phyloP scores from a whole-genome alignment of 2,888 invertebrate genomes.

The Stenolophus ochropezus region DNA sequence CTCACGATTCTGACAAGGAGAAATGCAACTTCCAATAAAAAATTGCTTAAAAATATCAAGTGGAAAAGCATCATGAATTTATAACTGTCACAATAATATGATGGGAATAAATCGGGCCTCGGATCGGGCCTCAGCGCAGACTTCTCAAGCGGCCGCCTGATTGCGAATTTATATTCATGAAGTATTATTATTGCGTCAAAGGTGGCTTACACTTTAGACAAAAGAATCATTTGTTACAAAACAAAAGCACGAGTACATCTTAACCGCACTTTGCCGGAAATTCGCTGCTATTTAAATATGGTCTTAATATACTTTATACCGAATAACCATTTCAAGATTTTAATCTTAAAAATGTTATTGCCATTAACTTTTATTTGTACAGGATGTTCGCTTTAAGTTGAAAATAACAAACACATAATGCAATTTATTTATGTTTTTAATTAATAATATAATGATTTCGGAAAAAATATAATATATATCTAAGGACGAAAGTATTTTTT shows the following conservation, averaged over 20 bases:
- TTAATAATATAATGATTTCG: too few relatives aligned
- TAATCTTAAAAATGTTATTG: too few relatives aligned
- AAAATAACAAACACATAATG: too few relatives aligned
- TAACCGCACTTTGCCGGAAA: background rate
- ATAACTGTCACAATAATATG: constrained; percentile 51
- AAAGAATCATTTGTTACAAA: constrained; percentile 25
- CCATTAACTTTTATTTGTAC: too few relatives aligned
- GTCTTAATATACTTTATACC: too few relatives aligned
- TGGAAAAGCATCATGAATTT: constrained; percentile 40
- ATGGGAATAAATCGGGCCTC: constrained; percentile 42
- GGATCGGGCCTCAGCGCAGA: too few relatives aligned
- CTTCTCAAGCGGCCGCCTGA: background rate
- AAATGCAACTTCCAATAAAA: constrained; percentile 47
- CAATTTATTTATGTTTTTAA: too few relatives aligned
- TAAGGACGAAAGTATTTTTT: too few relatives aligned
- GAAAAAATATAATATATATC: too few relatives aligned
- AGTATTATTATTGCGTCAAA: constrained; percentile 34
- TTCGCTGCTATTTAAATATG: background rate
- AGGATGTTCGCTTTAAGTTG: too few relatives aligned
- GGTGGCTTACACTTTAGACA: constrained; percentile 20
- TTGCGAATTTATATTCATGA: constrained; percentile 39
- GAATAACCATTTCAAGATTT: too few relatives aligned
- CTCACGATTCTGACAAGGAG: constrained; percentile 36
- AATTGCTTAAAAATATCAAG: constrained; percentile 50
- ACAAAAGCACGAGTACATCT: constrained; percentile 7